Percentiles rank a stretch among this genome's conserved stretches.
Conservation (phyloP, 2,113 vertebrate genomes). For the Diadophis punctatus region DNA sequence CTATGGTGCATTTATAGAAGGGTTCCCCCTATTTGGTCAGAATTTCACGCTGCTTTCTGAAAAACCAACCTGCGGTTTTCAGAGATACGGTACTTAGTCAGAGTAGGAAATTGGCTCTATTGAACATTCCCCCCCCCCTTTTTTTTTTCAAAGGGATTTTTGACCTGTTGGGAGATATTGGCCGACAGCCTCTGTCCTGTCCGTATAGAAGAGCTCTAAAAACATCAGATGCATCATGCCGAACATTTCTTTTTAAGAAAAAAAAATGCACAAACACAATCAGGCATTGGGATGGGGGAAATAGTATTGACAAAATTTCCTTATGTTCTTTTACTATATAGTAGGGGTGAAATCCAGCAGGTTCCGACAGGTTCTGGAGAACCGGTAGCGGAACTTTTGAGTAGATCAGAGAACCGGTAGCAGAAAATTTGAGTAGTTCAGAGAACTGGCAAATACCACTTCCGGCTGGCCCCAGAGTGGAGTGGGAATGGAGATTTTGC, state of each 20-base stretch:
- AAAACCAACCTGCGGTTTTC: conserved; percentile 2
- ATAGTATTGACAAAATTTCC: neutral
- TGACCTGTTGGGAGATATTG: neutral
- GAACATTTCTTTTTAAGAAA: neutral
- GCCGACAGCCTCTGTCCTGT: neutral
- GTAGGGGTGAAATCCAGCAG: too few species aligned
- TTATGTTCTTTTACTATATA: too few species aligned
- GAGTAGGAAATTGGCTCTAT: neutral
- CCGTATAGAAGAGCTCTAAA: neutral
- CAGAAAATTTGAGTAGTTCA: too few species aligned
- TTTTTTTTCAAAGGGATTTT: neutral
- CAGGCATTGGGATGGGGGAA: neutral
- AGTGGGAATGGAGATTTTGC: too few species aligned
- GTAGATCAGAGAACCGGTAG: too few species aligned
- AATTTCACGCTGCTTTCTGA: neutral
- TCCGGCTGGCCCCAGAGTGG: too few species aligned
- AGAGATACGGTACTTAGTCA: neutral
- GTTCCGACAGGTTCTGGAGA: too few species aligned
- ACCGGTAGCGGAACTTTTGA: too few species aligned
- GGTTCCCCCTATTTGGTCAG: neutral
- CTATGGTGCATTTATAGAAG: neutral
- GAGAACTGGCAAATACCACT: too few species aligned
- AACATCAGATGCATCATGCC: neutral
- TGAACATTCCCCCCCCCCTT: neutral
- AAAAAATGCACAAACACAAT: neutral